Base-by-base conservation (phyloP, 2,113 vertebrate species). In the Lagopus muta region DNA sequence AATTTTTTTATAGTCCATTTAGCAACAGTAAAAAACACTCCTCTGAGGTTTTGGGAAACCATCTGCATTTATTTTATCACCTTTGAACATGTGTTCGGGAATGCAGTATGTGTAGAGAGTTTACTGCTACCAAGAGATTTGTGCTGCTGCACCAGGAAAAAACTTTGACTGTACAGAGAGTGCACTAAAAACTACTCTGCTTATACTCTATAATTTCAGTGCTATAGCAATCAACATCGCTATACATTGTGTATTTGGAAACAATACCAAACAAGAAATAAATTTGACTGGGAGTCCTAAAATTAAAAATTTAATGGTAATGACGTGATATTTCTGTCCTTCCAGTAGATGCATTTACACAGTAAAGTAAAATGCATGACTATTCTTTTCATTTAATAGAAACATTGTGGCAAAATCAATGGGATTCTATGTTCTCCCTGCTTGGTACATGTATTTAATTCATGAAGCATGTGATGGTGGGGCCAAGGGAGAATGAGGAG, bases 61-160 rank as follows among this genome's bases (percentile, higher is more conserved):
- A 96, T 97, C 94, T 97, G 95, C 94, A 92, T 94, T 92, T 86
- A 95, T 97, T 97, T 97, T 97, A 96, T 96, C 95, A 95, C 96
- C 92, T 97, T 97, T 93, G 90, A 96, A 96, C 97, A 97, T 89
- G 58, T 97, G 97, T 96, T 94, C 77, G 92, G 94, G 91, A 96
- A 97, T 95, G 92, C 97, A 96, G 81, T 88, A 94, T 94, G 73
- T 92, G 91, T 91, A 95, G 88, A 20, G 13, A 81, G 78, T 91
- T 97, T 95, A 97, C 42, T 55, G 94, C 90, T 96, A 92, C 93
- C 97, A 91, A 90, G 96, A 97, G 96, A 94, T 84, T 89, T 95
- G 69, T 62, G 89, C 34, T 87, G 74, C 96, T 95, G 92, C 93
- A 91, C 95, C 83, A 90, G 92, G 93, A 97, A 96, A 94, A 95